Base-by-base conservation (phyloP, 1,140 invertebrate genomes). In the Tachypleus tridentatus region DNA sequence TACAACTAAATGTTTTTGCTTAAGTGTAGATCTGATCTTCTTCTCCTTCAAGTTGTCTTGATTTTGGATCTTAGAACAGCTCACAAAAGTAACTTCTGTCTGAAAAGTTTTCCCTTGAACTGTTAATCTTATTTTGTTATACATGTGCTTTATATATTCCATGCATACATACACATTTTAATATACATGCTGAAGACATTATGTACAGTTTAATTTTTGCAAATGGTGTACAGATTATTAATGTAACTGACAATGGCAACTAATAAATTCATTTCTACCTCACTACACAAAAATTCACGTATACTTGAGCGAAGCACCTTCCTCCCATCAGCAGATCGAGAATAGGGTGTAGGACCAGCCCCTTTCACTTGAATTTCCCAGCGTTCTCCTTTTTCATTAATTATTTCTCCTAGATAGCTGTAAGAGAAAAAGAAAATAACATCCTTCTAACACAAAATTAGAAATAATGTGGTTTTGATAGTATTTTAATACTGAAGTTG, bases 351-450 rank as follows among this genome's bases (percentile, higher is more conserved):
- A 61, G 74, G 74, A 0, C 85, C 85, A 29, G 84, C 82, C 4
- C 85, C 85, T 74, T 87, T 87, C 49, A 86, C 70, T 70, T 86
- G 84, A 5, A 86, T 69, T 73, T 87, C 85, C 82, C 83, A 86
- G 68, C 82, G 74, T 69, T 84, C 79, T n/a, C 81, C 81, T 62
- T 74, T 74, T 47, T 77, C 79, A 64, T 68, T 74, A 52, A 72
- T 61, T 51, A 76, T 51, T 68, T 75, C 73, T 1, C 74, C 74
- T 52, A 75, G 64, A 70, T 75, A 75, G 4, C 72, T 73, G 48
- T 49, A 65, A 68, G 64, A 72, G 3, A 60, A n/a, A 51, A 10
- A 5, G 29, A n/a, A 54, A 47, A 49, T 65, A 49, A 51, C 10
- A 53, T 62, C 9, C 51, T 64, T 11, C n/a, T 52, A 8, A 65